Conservation (phyloP, 2,888 invertebrate species). For the Nymphalis c-album region DNA sequence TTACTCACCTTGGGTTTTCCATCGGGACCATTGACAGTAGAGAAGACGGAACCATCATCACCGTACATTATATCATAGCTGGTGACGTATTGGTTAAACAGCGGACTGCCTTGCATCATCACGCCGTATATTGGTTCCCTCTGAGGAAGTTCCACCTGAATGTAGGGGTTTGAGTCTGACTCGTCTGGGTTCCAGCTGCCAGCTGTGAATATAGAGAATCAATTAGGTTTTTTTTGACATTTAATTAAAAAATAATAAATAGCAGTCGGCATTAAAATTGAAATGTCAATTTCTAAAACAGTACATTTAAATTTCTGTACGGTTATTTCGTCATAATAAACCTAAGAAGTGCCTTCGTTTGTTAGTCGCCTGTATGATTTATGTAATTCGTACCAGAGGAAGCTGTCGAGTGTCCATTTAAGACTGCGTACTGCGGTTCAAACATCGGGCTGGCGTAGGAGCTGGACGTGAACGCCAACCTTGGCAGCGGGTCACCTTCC, state of each 20-base stretch:
- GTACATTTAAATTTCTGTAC: too few species aligned
- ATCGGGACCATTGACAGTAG: conserved; percentile 79
- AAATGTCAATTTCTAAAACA: too few species aligned
- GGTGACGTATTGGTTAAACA: conserved; percentile 87
- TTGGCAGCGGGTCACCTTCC: conserved; percentile 69
- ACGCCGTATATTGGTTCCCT: conserved; percentile 88
- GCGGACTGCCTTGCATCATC: conserved; percentile 85
- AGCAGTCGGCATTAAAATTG: too few species aligned
- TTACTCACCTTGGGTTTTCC: conserved; percentile 77
- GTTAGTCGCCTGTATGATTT: too few species aligned
- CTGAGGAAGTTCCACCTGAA: conserved; percentile 85
- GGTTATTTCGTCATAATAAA: too few species aligned
- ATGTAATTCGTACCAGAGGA: conserved; percentile 43
- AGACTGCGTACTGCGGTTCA: conserved; percentile 77
- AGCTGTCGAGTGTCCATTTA: conserved; percentile 58
- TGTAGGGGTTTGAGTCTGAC: conserved; percentile 83
- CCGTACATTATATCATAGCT: conserved; percentile 88
- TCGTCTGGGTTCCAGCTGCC: conserved; percentile 87
- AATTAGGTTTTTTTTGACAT: background rate
- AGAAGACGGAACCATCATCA: conserved; percentile 83
- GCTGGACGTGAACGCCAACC: conserved; percentile 82
- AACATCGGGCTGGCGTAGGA: conserved; percentile 73
- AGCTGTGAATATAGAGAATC: conserved; percentile 48
- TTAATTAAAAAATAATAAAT: too few species aligned
- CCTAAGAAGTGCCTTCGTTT: too few species aligned